These are phyloP conservation scores for Pseudochaenichthys georgianus DNA, from an alignment of 2,797 vertebrate genomes.

Conservation along the genomic window DNA sequence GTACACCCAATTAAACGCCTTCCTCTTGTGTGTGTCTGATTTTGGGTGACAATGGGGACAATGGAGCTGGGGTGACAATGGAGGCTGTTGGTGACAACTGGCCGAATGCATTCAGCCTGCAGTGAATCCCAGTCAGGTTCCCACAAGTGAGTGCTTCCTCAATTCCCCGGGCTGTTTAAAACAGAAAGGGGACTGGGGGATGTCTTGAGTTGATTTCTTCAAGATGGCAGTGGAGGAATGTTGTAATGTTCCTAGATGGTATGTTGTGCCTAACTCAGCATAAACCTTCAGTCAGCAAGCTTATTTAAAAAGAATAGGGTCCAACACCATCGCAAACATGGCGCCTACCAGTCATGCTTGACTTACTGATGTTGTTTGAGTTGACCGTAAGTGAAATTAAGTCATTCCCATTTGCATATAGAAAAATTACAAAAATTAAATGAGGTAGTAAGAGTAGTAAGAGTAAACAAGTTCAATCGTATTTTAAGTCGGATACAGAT, in stretches of 20 bases:
- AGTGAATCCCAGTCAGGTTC: conserved; percentile 81
- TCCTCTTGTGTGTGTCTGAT: conserved; percentile 84
- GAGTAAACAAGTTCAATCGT: not conserved
- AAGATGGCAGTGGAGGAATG: conserved; percentile 13
- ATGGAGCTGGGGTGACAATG: conserved; percentile 76
- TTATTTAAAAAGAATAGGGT: not conserved
- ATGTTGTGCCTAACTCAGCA: not conserved
- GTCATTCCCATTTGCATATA: not conserved
- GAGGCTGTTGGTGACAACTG: conserved; percentile 79
- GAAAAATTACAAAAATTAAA: too few species aligned
- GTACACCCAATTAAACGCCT: conserved; percentile 85
- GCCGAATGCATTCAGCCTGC: conserved; percentile 72
- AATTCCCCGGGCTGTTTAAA: conserved; percentile 60
- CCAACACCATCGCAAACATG: not conserved
- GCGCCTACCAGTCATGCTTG: not conserved
- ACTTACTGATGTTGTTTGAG: not conserved
- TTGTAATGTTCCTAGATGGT: not conserved
- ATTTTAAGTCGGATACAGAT: not conserved
- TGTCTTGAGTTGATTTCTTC: conserved; percentile 22
- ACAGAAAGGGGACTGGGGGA: conserved; percentile 23
- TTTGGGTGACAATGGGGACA: conserved; percentile 80
- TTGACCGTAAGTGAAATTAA: not conserved
- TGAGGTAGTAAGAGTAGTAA: not conserved
- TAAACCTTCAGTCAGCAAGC: not conserved
- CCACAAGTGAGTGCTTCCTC: conserved; percentile 79